phyloP scores from a whole-genome alignment of 2,113 vertebrate species.

The Stegastes partitus region DNA sequence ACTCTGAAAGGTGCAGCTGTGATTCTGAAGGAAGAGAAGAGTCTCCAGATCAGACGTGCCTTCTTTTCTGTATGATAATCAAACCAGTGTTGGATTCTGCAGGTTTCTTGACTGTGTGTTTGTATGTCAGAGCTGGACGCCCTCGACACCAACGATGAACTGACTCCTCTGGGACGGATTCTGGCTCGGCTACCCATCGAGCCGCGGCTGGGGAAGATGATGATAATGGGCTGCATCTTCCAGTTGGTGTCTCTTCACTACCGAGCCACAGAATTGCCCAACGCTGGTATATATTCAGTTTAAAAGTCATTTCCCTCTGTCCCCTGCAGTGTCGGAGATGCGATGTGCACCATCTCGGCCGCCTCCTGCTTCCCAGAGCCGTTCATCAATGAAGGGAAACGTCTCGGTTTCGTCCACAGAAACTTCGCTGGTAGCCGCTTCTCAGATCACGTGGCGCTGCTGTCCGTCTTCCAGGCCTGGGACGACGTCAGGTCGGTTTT shows the following conservation, averaged over 20 bases:
- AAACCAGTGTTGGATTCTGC: too few relatives aligned
- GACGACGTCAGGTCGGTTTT: constrained; percentile 91
- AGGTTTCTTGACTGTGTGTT: neutral
- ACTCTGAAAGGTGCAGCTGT: constrained; percentile 84
- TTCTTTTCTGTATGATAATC: too few relatives aligned
- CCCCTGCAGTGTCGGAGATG: constrained; percentile 91
- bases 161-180: constrained; percentile 95
- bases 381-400: constrained; percentile 94
- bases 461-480: constrained; percentile 97
- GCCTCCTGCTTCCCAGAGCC: constrained; percentile 96
- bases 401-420: constrained; percentile 93
- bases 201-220: constrained; percentile 97
- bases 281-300: too few relatives aligned
- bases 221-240: constrained; percentile 99
- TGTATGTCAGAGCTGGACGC: constrained; percentile 91
- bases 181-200: constrained; percentile 95
- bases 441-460: constrained; percentile 95
- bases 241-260: constrained; percentile 82
- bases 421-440: constrained; percentile 94
- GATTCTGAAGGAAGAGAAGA: too few relatives aligned
- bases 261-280: rapidly evolving
- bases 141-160: constrained; percentile 92
- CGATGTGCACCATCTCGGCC: constrained; percentile 94
- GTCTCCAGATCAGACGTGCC: too few relatives aligned
- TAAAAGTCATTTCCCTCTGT: neutral